Evolutionary conservation across 2,797 vertebrate species (phyloP).

Genomic region (Enteromius afrohamiltoni): DNA sequence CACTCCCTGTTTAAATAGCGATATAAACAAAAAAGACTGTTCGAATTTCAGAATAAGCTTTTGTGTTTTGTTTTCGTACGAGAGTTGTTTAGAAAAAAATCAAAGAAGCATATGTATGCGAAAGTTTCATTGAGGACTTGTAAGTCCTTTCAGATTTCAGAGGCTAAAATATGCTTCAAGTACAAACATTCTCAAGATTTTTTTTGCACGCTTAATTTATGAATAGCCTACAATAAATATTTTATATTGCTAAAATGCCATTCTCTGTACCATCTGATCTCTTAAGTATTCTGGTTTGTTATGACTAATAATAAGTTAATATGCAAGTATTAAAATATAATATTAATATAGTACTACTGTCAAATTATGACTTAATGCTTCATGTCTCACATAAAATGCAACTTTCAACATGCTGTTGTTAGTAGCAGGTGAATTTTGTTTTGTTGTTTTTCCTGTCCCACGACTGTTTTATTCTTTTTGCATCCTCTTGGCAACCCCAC

Average conservation of each 20-base stretch:
- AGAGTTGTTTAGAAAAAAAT: conserved; percentile 30
- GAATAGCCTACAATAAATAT: background rate
- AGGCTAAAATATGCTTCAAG: background rate
- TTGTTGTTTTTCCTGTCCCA: conserved; percentile 58
- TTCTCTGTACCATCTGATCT: background rate
- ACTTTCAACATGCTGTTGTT: background rate
- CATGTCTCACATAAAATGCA: background rate
- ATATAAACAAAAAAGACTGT: conserved; percentile 38
- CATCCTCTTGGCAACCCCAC: conserved; percentile 58
- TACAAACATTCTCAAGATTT: background rate
- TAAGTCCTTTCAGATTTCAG: background rate
- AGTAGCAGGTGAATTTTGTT: conserved; percentile 49
- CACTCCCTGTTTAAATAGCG: conserved; percentile 49
- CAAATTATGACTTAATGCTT: background rate
- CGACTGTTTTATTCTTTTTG: conserved; percentile 46
- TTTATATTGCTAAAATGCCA: background rate
- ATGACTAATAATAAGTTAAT: background rate
- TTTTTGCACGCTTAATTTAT: background rate
- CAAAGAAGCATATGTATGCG: background rate
- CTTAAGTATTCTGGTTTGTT: background rate
- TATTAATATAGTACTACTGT: background rate
- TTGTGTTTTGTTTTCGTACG: conserved; percentile 35
- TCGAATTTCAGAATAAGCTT: conserved; percentile 9
- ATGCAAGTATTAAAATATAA: background rate
- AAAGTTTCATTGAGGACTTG: conserved; percentile 9